Evolutionary conservation across 2,888 invertebrate species (phyloP).

Genomic region (Notocelia uddmanniana): DNA sequence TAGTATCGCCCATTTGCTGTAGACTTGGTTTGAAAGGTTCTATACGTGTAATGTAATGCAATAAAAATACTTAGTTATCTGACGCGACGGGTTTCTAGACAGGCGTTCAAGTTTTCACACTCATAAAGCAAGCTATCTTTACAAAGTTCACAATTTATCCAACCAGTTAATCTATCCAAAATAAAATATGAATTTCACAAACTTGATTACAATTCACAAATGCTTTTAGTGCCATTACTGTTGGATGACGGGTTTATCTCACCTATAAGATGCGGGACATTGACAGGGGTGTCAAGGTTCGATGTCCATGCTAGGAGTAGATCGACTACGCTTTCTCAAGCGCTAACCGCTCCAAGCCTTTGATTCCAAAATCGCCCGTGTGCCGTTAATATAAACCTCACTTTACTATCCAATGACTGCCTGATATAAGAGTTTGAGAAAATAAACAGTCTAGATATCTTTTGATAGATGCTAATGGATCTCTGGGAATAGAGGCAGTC

Average conservation of each 20-base stretch:
- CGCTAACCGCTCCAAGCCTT: not conserved
- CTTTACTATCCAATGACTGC: constrained; percentile 3
- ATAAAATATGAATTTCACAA: constrained; percentile 48
- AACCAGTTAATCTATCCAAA: constrained; percentile 50
- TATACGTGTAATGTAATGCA: not conserved
- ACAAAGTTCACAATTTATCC: constrained; percentile 39
- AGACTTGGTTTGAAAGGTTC: not conserved
- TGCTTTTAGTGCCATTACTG: constrained; percentile 63
- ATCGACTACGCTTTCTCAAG: constrained; percentile 8
- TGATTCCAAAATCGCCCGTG: not conserved
- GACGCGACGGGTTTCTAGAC: not conserved
- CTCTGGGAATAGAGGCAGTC: constrained; percentile 59
- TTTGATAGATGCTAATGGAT: constrained; percentile 80
- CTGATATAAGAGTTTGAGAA: constrained; percentile 7
- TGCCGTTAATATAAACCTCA: not conserved
- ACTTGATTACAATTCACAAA: constrained; percentile 66
- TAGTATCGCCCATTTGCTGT: not conserved
- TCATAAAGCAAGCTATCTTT: constrained; percentile 37
- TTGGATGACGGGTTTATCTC: constrained; percentile 70
- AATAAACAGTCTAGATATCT: constrained; percentile 54
- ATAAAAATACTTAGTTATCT: not conserved
- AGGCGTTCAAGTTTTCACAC: constrained; percentile 20
- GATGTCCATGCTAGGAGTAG: constrained; percentile 61
- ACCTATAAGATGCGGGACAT: constrained; percentile 65
- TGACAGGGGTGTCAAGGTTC: constrained; percentile 68